Percentiles rank a stretch among this genome's conserved stretches.
phyloP scores from a whole-genome alignment of 2,113 vertebrate species.

The Myotis brandtii region DNA sequence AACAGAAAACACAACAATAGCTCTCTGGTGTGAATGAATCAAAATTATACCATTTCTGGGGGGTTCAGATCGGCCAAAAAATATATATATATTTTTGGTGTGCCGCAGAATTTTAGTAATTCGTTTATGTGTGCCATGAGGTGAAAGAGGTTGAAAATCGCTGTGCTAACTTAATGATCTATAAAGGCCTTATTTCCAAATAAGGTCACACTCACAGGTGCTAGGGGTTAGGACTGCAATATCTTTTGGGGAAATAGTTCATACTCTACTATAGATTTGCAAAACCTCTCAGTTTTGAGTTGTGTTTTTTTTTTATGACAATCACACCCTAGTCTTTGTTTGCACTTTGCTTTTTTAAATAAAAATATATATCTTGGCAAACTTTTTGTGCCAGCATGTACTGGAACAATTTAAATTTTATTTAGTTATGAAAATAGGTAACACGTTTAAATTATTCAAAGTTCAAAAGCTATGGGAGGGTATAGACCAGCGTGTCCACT shows the following conservation, averaged over 20 bases:
- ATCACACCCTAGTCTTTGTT: neutral
- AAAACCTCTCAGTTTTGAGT: neutral
- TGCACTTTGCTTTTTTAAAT: neutral
- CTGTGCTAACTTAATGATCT: neutral
- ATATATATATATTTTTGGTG: too few species aligned
- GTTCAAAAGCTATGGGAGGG: neutral
- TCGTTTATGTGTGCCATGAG: neutral
- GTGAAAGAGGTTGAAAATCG: neutral
- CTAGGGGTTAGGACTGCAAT: neutral
- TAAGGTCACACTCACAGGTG: neutral
- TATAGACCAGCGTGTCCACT: rapidly evolving
- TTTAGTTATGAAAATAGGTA: neutral
- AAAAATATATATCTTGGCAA: neutral
- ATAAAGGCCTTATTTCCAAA: neutral
- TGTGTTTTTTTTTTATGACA: neutral
- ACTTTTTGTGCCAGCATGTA: neutral
- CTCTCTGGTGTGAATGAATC: neutral
- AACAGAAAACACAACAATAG: neutral
- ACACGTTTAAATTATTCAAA: neutral
- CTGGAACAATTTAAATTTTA: neutral
- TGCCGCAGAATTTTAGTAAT: neutral
- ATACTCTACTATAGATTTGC: neutral
- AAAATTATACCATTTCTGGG: neutral
- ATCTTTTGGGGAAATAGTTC: neutral
- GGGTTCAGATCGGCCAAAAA: neutral